Percentiles rank a stretch among this genome's conserved stretches.
Evolutionary conservation across 2,888 invertebrate genomes (phyloP).

Genomic region (Diaprepes abbreviatus): DNA sequence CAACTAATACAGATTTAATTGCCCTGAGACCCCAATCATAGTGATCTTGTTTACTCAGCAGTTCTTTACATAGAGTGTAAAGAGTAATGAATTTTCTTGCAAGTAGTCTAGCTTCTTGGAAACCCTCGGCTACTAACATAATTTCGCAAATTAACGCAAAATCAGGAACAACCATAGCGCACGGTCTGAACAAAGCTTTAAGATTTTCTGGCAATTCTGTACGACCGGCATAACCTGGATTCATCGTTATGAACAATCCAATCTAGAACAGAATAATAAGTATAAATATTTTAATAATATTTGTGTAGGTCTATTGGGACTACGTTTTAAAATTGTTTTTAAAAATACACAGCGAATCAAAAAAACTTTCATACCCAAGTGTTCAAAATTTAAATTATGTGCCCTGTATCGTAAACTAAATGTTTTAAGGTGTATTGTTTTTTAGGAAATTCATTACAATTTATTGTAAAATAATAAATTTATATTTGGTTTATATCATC

Average conservation of each 20-base stretch:
- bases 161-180: conserved; percentile 98
- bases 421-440: too few relatives aligned
- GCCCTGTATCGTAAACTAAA: too few relatives aligned
- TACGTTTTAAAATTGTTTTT: too few relatives aligned
- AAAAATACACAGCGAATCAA: too few relatives aligned
- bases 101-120: conserved; percentile 85
- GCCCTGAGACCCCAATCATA: conserved; percentile 97
- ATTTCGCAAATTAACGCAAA: conserved; percentile 97
- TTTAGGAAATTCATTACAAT: too few relatives aligned
- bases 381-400: too few relatives aligned
- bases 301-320: too few relatives aligned
- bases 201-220: conserved; percentile 90
- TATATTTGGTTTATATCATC: too few relatives aligned
- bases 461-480: too few relatives aligned
- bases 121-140: conserved; percentile 96
- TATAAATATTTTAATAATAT: too few relatives aligned
- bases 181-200: conserved; percentile 84
- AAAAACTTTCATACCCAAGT: too few relatives aligned
- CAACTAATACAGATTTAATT: conserved; percentile 95
- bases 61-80: conserved; percentile 89
- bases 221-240: conserved; percentile 94
- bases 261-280: conserved; percentile 67
- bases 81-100: conserved; percentile 95
- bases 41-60: conserved; percentile 95
- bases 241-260: conserved; percentile 97